These are phyloP conservation scores for Dryobota labecula DNA, from an alignment of 2,888 invertebrate genomes.

Conservation along the genomic window DNA sequence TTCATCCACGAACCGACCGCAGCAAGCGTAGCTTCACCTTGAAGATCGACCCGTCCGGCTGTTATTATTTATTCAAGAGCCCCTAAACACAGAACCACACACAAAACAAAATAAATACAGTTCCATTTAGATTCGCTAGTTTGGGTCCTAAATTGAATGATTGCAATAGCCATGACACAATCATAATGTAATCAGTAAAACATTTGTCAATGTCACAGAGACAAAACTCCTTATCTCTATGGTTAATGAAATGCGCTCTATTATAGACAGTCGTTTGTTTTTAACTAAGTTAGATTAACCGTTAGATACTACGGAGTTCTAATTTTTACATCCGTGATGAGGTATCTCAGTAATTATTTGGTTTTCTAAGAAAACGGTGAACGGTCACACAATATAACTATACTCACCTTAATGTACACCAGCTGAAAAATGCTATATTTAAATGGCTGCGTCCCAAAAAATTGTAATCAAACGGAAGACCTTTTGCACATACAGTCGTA, in stretches of 20 bases:
- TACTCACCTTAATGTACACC: too few species aligned
- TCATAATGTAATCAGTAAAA: constrained; percentile 12
- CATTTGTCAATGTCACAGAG: constrained; percentile 40
- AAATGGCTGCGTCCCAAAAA: too few species aligned
- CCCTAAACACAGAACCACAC: neutral
- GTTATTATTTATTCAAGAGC: too few species aligned
- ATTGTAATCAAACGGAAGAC: too few species aligned
- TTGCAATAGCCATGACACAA: constrained; percentile 1
- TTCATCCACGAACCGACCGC: too few species aligned
- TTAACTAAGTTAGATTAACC: neutral
- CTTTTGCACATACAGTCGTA: too few species aligned
- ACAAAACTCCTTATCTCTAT: constrained; percentile 41
- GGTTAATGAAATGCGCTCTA: constrained; percentile 22
- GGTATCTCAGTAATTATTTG: neutral
- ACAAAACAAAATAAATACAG: neutral
- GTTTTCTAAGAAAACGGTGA: too few species aligned
- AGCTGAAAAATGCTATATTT: too few species aligned
- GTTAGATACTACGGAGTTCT: constrained; percentile 12
- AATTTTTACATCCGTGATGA: constrained; percentile 29
- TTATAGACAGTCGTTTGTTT: constrained; percentile 21
- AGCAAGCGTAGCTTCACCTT: too few species aligned
- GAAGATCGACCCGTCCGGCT: too few species aligned
- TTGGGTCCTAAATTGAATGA: constrained; percentile 12
- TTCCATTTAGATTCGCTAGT: neutral
- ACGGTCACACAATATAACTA: too few species aligned